Base-by-base conservation (phyloP, 2,888 invertebrate genomes). In the Eilema griseolum region DNA sequence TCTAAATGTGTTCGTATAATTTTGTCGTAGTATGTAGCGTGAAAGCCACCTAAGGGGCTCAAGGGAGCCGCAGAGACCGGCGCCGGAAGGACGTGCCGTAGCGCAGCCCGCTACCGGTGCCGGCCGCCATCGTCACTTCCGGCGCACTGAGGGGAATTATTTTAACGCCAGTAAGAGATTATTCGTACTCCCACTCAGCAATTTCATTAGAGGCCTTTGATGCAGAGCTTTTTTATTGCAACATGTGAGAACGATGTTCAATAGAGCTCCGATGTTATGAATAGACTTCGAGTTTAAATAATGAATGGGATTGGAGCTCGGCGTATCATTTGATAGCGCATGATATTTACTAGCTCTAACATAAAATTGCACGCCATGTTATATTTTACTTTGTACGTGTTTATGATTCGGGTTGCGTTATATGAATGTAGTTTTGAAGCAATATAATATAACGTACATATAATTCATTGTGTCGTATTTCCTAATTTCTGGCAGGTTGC, bases 31-130 rank as follows among this genome's bases (percentile, higher is more conserved):
- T 85, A 75, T 75, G 82, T 83, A 77, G 79, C 79, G 84, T 82
- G 83, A 84, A 86, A 85, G 85, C 82, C 84, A 84, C 84, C 85
- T 85, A 85, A 86, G 85, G 82, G 87, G 82, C 86, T 85, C 83
- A 76, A 78, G 86, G 84, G 85, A 86, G 84, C 78, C 82, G 82
- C 82, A 80, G 81, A 76, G 81, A 79, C 79, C 80, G 78, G 78
- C 71, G 77, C 85, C 89, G 90, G 91, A 90, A 91, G 91, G 89
- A 90, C 86, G 89, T 86, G 85, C 85, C 86, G 81, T 84, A 83
- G 86, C 88, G 85, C 86, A 81, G 85, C 86, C 83, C 87, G 83
- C 87, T 86, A 84, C 89, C 90, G 85, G 83, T 79, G 81, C 82
- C 86, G 82, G 79, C 80, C 86, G 83, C 79, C 87, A 77, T 86